Conservation (phyloP, 2,888 invertebrate species). For the Drosophila eohydei region DNA sequence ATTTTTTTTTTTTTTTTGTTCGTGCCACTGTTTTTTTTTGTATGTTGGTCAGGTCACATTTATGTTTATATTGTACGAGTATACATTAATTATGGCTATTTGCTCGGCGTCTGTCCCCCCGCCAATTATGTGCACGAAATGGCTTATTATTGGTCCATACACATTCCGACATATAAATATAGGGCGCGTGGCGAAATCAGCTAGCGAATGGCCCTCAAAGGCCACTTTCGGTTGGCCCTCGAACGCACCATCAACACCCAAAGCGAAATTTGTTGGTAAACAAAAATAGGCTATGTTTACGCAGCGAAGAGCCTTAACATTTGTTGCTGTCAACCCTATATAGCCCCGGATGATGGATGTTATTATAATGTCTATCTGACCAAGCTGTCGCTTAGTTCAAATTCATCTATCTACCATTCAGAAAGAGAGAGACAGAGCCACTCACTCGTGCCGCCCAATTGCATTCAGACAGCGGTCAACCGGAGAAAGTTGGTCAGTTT, state of each 20-base stretch:
- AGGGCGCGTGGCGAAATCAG: slow-evolving; percentile 47
- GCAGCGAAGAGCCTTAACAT: slow-evolving; percentile 52
- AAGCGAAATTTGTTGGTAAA: slow-evolving; percentile 46
- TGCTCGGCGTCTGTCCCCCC: slow-evolving; percentile 54
- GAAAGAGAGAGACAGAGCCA: neutral
- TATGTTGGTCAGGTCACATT: slow-evolving; percentile 76
- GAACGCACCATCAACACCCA: slow-evolving; percentile 61
- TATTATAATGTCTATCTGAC: slow-evolving; percentile 66
- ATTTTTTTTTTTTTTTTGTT: slow-evolving; percentile 7
- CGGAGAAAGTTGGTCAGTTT: slow-evolving; percentile 35
- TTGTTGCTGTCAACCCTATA: slow-evolving; percentile 58
- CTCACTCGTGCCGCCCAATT: neutral
- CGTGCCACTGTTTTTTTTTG: slow-evolving; percentile 43
- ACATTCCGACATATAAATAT: slow-evolving; percentile 30
- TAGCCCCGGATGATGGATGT: slow-evolving; percentile 69
- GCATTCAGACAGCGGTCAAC: slow-evolving; percentile 20
- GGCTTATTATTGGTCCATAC: slow-evolving; percentile 74
- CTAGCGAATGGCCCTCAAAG: slow-evolving; percentile 69
- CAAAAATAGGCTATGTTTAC: slow-evolving; percentile 68
- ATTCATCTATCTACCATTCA: slow-evolving; percentile 11
- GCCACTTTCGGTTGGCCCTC: slow-evolving; percentile 63
- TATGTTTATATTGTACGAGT: slow-evolving; percentile 65
- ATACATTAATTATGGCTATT: slow-evolving; percentile 79
- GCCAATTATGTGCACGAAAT: slow-evolving; percentile 78
- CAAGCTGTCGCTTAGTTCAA: slow-evolving; percentile 47